Evolutionary conservation across 2,797 vertebrate species (phyloP).

Genomic region (Falco cherrug): DNA sequence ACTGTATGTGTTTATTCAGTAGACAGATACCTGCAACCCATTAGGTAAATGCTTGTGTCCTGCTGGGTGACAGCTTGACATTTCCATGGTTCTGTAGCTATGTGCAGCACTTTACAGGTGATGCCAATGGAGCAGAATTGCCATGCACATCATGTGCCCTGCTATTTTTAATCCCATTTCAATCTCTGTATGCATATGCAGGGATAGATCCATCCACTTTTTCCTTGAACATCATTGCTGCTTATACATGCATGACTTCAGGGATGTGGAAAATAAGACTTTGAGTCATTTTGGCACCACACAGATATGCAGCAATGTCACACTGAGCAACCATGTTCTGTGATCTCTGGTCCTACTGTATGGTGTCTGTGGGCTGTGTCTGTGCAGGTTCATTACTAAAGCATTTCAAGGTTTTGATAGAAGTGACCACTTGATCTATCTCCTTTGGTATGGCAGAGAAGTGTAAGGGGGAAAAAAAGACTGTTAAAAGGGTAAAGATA

Average conservation of each 20-base stretch:
- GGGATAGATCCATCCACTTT: background rate
- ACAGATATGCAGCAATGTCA: background rate
- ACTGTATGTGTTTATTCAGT: background rate
- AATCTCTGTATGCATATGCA: background rate
- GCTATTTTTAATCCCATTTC: background rate
- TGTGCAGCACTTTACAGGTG: background rate
- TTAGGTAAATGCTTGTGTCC: background rate
- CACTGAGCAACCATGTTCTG: background rate
- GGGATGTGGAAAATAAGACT: background rate
- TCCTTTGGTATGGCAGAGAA: background rate
- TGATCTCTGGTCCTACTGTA: background rate
- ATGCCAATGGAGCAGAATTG: background rate
- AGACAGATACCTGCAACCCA: background rate
- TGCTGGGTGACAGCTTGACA: background rate
- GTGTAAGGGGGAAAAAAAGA: background rate
- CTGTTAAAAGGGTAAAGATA: background rate
- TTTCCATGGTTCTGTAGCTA: background rate
- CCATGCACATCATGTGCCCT: accelerated
- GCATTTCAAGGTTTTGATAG: background rate
- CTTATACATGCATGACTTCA: background rate
- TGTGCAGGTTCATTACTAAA: background rate
- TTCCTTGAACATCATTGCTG: background rate
- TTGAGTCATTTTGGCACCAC: background rate
- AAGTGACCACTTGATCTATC: background rate
- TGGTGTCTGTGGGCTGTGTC: background rate